A percentile compares a stretch with the other conserved stretches of the same genome.
Evolutionary conservation across 1,140 invertebrate species (phyloP).

Genomic region (Rhagoletis zephyria): DNA sequence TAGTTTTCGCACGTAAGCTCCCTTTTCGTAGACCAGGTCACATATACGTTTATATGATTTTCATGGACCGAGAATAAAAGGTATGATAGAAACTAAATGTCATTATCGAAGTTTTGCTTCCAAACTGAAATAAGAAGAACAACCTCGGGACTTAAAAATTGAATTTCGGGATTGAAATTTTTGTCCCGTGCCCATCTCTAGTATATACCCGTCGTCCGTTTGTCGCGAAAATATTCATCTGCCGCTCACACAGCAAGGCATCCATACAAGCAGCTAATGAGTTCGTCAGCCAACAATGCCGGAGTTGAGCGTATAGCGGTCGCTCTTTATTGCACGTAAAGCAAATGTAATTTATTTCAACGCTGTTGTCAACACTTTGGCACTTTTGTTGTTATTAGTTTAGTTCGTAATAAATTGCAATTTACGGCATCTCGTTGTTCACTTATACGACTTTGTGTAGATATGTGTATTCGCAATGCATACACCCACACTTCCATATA

Average conservation of each 20-base stretch:
- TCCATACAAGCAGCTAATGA: neutral
- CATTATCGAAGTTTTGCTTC: too few relatives aligned
- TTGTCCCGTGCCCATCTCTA: too few relatives aligned
- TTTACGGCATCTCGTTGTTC: conserved; percentile 41
- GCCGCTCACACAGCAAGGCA: neutral
- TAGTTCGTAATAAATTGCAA: conserved; percentile 50
- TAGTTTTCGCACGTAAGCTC: too few relatives aligned
- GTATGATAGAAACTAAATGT: too few relatives aligned
- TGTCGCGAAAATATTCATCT: neutral
- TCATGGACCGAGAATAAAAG: too few relatives aligned
- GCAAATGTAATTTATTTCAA: conserved; percentile 50
- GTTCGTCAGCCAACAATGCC: neutral
- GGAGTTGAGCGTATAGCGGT: neutral
- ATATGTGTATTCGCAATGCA: neutral
- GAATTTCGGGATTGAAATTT: too few relatives aligned
- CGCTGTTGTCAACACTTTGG: conserved; percentile 51
- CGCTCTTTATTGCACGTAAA: conserved; percentile 28
- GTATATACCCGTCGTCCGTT: too few relatives aligned
- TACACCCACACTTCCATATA: neutral
- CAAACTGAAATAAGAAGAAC: too few relatives aligned
- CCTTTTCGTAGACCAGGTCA: too few relatives aligned
- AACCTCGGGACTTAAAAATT: too few relatives aligned
- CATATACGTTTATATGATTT: too few relatives aligned
- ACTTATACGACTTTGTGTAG: neutral
- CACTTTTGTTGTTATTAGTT: conserved; percentile 51